Evolutionary conservation across 1,140 invertebrate species (phyloP).

Genomic region (Plodia interpunctella): DNA sequence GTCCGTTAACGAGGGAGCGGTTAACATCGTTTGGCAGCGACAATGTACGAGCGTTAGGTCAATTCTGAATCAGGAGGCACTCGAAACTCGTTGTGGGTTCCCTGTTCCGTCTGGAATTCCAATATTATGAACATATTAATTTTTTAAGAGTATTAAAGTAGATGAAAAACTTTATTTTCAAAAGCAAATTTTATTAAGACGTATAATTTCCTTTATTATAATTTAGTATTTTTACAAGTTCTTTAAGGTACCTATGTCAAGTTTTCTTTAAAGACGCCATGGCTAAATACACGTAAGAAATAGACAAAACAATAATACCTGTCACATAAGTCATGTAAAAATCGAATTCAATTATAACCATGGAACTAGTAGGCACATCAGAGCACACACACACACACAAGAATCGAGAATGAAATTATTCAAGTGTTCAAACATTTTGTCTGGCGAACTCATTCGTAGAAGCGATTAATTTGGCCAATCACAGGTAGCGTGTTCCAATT

Average conservation of each 20-base stretch:
- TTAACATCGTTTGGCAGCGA: conserved; percentile 54
- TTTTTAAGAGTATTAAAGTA: too few species aligned
- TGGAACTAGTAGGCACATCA: too few species aligned
- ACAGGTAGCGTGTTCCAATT: conserved; percentile 61
- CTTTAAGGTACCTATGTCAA: too few species aligned
- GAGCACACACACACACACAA: background rate
- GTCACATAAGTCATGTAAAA: background rate
- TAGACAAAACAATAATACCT: too few species aligned
- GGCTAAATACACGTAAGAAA: too few species aligned
- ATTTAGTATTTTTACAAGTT: too few species aligned
- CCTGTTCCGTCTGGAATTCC: background rate
- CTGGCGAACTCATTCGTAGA: conserved; percentile 20
- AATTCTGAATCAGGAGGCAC: conserved; percentile 19
- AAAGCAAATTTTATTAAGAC: too few species aligned
- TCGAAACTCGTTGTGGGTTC: background rate
- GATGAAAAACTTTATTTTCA: too few species aligned
- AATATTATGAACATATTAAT: too few species aligned
- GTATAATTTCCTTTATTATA: too few species aligned
- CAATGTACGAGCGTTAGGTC: conserved; percentile 35
- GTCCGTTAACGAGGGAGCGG: conserved; percentile 49
- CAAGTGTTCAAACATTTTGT: conserved; percentile 12
- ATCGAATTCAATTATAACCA: too few species aligned
- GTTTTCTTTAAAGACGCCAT: too few species aligned
- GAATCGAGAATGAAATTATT: conserved; percentile 21
- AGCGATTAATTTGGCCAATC: conserved; percentile 57